Evolutionary conservation across 37 sponge, comb jelly and placozoan genomes (phyloP), one percentile per base, ranked within the genome.

Genomic region (Dysidea cf. avara): DNA sequence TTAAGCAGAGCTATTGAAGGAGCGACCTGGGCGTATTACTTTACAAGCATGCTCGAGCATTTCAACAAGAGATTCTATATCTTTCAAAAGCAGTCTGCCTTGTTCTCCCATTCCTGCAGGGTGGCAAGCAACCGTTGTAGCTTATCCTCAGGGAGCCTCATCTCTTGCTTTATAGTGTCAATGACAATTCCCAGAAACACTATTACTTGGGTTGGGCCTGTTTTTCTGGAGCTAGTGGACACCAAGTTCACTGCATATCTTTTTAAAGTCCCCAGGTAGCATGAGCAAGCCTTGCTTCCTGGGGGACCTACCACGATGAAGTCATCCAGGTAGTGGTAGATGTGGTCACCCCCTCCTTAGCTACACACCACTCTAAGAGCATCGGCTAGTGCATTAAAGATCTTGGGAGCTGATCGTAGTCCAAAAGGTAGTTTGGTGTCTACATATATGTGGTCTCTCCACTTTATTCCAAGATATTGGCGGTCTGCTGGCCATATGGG

Each of bases 311-410:
- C 17, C 22, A 80, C 7, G 2, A 25, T 3, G 56, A 81, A 79
- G 48, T 86, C 76, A 49, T 86, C 81, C 24, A 83, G 37, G 38
- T 75, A 75, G 40, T 81, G 81, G n/a, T 14, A 62, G 33, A 74
- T 62, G 24, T 62, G n/a, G 37, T 3, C 2, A 3, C 53, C 43
- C 30, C 78, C 78, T 52, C 21, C 31, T 61, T 21, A 1, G 13
- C 35, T 5, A 34, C 25, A 63, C 48, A 66, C 76, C 76, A 64
- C 25, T 39, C 53, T 30, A 17, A 83, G 29, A 1, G 83, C 69
- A 29, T 83, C 76, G 1, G 83, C 83, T 32, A 83, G 30, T 1
- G 60, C 59, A 26, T 55, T 75, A 38, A 83, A 83, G 21, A 83
- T 65, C 38, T 68, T 69, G 2, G 83, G 83, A 5, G 83, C 75